phyloP scores from a whole-genome alignment of 2,113 vertebrate genomes.

The Megalops atlanticus region DNA sequence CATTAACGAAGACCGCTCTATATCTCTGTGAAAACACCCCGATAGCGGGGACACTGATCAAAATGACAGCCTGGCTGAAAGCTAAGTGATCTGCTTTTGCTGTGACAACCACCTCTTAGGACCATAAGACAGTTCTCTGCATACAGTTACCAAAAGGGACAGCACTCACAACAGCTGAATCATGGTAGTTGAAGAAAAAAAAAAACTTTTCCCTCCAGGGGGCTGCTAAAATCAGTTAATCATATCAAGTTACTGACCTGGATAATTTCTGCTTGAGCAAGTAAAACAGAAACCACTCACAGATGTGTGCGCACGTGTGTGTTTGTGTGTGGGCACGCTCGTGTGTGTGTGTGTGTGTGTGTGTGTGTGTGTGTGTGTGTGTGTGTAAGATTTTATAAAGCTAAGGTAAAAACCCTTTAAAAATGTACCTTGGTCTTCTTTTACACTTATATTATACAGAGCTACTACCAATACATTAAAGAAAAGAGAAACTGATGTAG shows the following conservation, averaged over 20 bases:
- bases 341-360: background rate
- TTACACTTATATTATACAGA: no score
- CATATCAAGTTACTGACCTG: conserved; percentile 54
- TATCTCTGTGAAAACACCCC: background rate
- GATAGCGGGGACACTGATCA: no score
- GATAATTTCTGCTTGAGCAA: conserved; percentile 41
- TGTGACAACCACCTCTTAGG: conserved; percentile 3
- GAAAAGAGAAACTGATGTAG: no score
- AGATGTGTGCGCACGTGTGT: conserved; percentile 7
- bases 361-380: conserved; percentile 3
- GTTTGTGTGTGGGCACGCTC: background rate
- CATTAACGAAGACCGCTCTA: background rate
- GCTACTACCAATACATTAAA: no score
- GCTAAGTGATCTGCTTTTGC: no score
- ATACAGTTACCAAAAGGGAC: conserved; percentile 1
- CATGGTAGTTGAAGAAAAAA: conserved; percentile 20
- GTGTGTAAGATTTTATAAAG: no score
- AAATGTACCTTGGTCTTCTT: no score
- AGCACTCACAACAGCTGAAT: conserved; percentile 4
- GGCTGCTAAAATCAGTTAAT: conserved; percentile 48
- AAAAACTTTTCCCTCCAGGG: conserved; percentile 28
- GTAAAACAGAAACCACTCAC: conserved; percentile 28
- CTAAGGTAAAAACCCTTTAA: no score
- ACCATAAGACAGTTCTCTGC: conserved; percentile 6
- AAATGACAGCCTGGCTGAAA: no score